Evolutionary conservation across 2,113 vertebrate species (phyloP), one percentile per base, ranked within the genome.

Genomic region (Perca flavescens): DNA sequence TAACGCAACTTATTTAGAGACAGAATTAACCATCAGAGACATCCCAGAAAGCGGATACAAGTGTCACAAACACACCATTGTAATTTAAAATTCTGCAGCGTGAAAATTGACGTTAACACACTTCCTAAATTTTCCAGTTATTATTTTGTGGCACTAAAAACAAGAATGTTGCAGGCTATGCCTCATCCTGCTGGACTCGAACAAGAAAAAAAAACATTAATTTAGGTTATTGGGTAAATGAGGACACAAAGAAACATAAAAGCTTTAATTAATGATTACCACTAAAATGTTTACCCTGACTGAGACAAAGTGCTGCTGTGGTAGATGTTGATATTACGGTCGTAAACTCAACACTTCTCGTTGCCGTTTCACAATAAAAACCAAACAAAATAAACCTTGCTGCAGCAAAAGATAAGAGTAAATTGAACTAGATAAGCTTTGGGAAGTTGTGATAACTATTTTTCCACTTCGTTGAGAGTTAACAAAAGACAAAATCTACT

Each of bases 311-410:
- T 43, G 40, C 10, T 40, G 40, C 40, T 40, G 40, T 40, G 9
- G 40, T 11, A 3, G 40, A 43, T 43, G 40, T 11, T 43, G 10
- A 3, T 43, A 10, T 40, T 9, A 40, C 36, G 2, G 54, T 25
- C 22, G 13, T 57, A 40, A 40, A 40, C 19, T 34, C 40, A 10
- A 11, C 9, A 43, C 40, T 31, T 67, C 65, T 49, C 15, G 66
- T 54, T 54, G 13, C 34, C 16, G 68, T 46, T 70, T 72, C 53
- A 47, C 36, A 58, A 47, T 31, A 58, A 72, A 25, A 25, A n/a
- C n/a, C n/a, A 25, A 25, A 25, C 25, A 58, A 72, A 70, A 72
- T 1, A 70, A 72, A 1, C 8, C 4, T 19, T 2, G 22, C 31
- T 63, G 19, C 36, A 43, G n/a, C 13, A 46, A 13, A 64, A 10